Percentiles rank a stretch among this genome's conserved stretches.
phyloP scores from a whole-genome alignment of 2,797 vertebrate species.

The Crenuchus spilurus region DNA sequence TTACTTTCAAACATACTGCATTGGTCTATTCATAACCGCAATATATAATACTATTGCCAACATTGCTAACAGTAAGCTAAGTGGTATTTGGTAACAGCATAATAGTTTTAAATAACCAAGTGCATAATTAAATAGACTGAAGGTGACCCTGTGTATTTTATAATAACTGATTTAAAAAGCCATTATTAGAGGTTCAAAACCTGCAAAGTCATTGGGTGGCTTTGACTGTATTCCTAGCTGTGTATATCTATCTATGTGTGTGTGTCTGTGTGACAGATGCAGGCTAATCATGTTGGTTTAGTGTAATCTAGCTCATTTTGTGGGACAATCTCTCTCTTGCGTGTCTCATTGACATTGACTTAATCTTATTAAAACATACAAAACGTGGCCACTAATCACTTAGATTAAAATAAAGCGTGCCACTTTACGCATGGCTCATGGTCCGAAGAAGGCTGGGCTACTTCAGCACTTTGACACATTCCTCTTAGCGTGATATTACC shows the following conservation, averaged over 20 bases:
- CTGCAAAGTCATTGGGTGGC: neutral
- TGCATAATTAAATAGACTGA: no score
- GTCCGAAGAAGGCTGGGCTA: neutral
- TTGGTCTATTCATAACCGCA: no score
- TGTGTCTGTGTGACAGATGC: slow-evolving; percentile 54
- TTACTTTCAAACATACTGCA: no score
- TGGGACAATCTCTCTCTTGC: slow-evolving; percentile 53
- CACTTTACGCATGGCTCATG: neutral
- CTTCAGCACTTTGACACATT: slow-evolving; percentile 13
- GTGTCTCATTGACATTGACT: slow-evolving; percentile 39
- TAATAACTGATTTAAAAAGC: neutral
- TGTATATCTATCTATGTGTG: slow-evolving; percentile 28
- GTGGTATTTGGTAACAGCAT: no score
- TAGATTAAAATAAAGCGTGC: slow-evolving; percentile 43
- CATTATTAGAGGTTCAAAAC: neutral
- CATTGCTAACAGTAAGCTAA: no score
- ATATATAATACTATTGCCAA: no score
- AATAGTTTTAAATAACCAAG: no score
- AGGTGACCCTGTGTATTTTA: no score
- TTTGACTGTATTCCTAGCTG: neutral
- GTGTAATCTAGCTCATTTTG: slow-evolving; percentile 59
- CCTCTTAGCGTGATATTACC: neutral
- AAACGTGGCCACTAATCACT: slow-evolving; percentile 54
- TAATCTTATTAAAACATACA: slow-evolving; percentile 59
- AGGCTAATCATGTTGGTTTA: slow-evolving; percentile 58